A percentile compares a stretch with the other conserved stretches of the same genome.
Evolutionary conservation across 2,797 vertebrate genomes (phyloP).

Genomic region (Chiroxiphia lanceolata): DNA sequence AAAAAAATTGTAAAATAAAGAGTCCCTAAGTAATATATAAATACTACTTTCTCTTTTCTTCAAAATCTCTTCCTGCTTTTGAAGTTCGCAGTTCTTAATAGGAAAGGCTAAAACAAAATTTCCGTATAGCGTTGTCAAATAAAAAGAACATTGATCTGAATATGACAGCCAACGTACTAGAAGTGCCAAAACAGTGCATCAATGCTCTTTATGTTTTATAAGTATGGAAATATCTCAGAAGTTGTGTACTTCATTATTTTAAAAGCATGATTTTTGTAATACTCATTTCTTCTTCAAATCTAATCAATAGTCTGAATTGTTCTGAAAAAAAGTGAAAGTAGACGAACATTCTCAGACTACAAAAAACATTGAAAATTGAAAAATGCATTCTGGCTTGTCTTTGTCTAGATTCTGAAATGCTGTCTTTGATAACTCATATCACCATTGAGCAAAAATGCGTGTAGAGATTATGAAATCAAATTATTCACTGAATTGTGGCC

Average conservation of each 20-base stretch:
- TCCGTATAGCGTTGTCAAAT: neutral
- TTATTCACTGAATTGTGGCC: neutral
- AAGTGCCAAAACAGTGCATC: neutral
- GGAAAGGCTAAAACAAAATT: neutral
- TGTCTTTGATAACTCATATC: neutral
- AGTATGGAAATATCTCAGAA: constrained; percentile 27
- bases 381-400: neutral
- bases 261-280: neutral
- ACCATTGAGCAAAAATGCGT: neutral
- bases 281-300: constrained; percentile 7
- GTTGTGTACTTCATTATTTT: constrained; percentile 9
- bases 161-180: neutral
- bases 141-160: neutral
- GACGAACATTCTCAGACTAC: neutral
- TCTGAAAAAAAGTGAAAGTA: neutral
- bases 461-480: neutral
- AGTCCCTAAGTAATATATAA: neutral
- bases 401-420: neutral
- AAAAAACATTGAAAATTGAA: neutral
- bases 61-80: neutral
- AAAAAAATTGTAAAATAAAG: neutral
- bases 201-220: neutral
- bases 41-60: neutral
- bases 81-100: neutral
- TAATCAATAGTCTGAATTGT: constrained; percentile 14